Percentiles rank a stretch among this genome's conserved stretches.
These are phyloP conservation scores for Aphidius ervi DNA, from an alignment of 1,140 invertebrate species.

Conservation along the genomic window DNA sequence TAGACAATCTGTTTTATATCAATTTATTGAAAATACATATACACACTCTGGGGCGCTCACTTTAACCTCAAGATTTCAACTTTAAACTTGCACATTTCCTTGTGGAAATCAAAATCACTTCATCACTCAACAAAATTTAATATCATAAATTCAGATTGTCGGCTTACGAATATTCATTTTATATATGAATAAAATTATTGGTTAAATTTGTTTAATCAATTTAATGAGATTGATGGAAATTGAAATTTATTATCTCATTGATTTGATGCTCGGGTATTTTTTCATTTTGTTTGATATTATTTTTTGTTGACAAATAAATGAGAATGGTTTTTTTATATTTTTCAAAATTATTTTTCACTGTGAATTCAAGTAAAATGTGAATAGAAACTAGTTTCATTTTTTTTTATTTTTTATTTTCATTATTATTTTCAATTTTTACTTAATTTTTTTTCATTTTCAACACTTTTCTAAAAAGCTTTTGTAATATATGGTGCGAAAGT, in stretches of 20 bases:
- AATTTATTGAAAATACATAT: too few relatives aligned
- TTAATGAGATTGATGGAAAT: too few relatives aligned
- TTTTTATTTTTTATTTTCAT: background rate
- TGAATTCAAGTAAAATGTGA: background rate
- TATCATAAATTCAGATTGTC: background rate
- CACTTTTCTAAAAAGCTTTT: background rate
- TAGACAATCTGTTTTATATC: too few relatives aligned
- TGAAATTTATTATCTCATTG: too few relatives aligned
- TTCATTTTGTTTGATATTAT: too few relatives aligned
- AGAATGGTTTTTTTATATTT: background rate
- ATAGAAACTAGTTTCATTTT: background rate
- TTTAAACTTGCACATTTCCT: too few relatives aligned
- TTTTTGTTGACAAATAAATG: background rate
- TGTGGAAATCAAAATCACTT: background rate
- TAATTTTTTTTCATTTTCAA: background rate
- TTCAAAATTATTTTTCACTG: slow-evolving; percentile 8
- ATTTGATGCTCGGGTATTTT: too few relatives aligned
- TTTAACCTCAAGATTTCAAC: too few relatives aligned
- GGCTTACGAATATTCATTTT: too few relatives aligned
- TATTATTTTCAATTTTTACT: background rate
- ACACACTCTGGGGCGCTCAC: too few relatives aligned
- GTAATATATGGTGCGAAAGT: background rate
- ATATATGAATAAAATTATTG: too few relatives aligned
- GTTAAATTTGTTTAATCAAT: too few relatives aligned
- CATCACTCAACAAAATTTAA: background rate